These are phyloP conservation scores for Paralvinella palmiformis DNA, from an alignment of 1,140 invertebrate species.

Conservation along the genomic window DNA sequence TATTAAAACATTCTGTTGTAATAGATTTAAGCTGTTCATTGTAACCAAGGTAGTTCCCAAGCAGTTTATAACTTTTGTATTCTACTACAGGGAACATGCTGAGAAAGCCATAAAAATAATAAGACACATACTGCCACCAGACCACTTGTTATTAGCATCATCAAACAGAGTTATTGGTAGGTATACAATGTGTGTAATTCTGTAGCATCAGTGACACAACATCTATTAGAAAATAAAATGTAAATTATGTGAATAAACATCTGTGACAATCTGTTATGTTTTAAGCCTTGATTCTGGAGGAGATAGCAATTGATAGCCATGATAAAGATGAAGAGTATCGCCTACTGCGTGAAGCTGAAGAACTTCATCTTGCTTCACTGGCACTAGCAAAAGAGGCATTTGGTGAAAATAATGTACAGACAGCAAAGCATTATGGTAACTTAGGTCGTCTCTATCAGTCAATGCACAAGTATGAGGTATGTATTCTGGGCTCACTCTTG, in stretches of 20 bases:
- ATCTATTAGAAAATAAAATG: too few species aligned
- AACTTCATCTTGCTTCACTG: slow-evolving; percentile 73
- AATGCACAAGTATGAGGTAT: slow-evolving; percentile 74
- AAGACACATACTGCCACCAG: too few species aligned
- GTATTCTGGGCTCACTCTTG: neutral
- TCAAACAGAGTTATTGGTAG: too few species aligned
- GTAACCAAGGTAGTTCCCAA: neutral
- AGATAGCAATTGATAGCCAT: slow-evolving; percentile 77
- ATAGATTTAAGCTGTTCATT: neutral
- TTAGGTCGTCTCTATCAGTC: slow-evolving; percentile 84
- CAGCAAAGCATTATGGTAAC: slow-evolving; percentile 91
- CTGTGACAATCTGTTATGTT: slow-evolving; percentile 7
- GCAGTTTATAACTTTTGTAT: neutral
- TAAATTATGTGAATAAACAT: too few species aligned
- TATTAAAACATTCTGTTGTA: neutral
- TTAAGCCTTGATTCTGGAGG: slow-evolving; percentile 77
- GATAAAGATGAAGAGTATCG: slow-evolving; percentile 42
- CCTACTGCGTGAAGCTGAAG: slow-evolving; percentile 64
- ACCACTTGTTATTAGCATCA: too few species aligned
- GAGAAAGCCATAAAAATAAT: too few species aligned
- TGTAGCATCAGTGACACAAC: too few species aligned
- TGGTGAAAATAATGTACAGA: slow-evolving; percentile 87
- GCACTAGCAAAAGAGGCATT: slow-evolving; percentile 70
- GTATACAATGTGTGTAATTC: too few species aligned
- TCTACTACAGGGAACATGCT: too few species aligned